Evolutionary conservation across 2,797 vertebrate genomes (phyloP).

Genomic region (Geotrypetes seraphini): DNA sequence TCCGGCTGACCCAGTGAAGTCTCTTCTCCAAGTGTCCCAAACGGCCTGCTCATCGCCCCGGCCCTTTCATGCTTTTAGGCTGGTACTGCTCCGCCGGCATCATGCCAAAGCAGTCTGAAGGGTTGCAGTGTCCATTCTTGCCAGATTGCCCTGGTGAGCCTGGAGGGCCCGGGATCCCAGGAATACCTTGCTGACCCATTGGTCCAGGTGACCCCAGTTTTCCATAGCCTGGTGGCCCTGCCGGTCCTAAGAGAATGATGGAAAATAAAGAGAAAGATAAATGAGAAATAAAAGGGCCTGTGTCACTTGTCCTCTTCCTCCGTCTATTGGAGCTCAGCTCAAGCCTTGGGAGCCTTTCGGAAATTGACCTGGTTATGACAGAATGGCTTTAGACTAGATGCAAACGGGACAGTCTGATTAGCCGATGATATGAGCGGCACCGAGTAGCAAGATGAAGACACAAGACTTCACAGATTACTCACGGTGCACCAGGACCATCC

Average conservation of each 20-base stretch:
- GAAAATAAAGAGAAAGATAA: neutral
- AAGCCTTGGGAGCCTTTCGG: no score
- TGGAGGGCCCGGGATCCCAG: slow-evolving; percentile 74
- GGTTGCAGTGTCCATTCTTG: slow-evolving; percentile 80
- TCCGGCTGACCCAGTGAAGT: slow-evolving; percentile 19
- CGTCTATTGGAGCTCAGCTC: no score
- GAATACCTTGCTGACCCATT: slow-evolving; percentile 88
- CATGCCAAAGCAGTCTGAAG: slow-evolving; percentile 74
- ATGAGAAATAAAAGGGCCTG: no score
- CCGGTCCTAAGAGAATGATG: slow-evolving; percentile 58
- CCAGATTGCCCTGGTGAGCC: slow-evolving; percentile 71
- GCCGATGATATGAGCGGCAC: no score
- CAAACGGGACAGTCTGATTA: no score
- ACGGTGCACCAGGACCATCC: no score
- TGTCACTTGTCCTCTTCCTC: no score
- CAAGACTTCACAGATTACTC: no score
- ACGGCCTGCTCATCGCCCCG: slow-evolving; percentile 39
- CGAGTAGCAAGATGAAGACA: no score
- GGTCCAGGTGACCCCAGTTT: slow-evolving; percentile 83
- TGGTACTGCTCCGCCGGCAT: slow-evolving; percentile 75
- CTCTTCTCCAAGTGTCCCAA: neutral
- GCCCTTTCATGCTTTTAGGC: slow-evolving; percentile 81
- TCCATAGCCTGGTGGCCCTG: slow-evolving; percentile 82
- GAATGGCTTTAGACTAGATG: no score
- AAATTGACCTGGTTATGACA: no score